Conservation (phyloP, 2,888 invertebrate species). For the Oligia strigilis region DNA sequence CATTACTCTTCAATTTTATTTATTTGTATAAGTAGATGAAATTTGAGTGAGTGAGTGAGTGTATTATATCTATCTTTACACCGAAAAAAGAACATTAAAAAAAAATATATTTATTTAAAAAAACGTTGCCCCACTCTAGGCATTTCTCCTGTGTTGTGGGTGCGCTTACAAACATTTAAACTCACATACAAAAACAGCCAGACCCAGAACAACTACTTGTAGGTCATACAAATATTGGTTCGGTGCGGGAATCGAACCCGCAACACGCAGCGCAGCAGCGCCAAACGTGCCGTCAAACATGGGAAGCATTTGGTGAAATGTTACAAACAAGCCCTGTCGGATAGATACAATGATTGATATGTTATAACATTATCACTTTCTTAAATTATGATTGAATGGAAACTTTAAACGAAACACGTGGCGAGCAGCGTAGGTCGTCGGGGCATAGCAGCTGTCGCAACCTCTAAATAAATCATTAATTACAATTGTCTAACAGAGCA, state of each 20-base stretch:
- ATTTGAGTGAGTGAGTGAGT: not conserved
- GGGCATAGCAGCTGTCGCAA: slow-evolving; percentile 60
- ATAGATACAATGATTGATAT: not conserved
- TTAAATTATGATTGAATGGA: slow-evolving; percentile 5
- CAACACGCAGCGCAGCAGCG: too few species aligned
- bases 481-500: slow-evolving; percentile 75
- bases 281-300: not conserved
- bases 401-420: slow-evolving; percentile 20
- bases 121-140: too few species aligned
- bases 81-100: too few species aligned
- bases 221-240: too few species aligned
- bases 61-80: not conserved
- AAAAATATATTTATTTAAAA: too few species aligned
- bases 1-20: too few species aligned
- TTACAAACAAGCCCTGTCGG: not conserved
- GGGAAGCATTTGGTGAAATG: not conserved
- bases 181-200: too few species aligned
- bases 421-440: slow-evolving; percentile 57
- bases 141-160: too few species aligned
- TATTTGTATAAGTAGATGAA: not conserved
- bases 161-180: too few species aligned
- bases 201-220: too few species aligned
- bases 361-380: not conserved
- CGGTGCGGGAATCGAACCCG: too few species aligned
- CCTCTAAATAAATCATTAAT: slow-evolving; percentile 77